phyloP scores from a whole-genome alignment of 2,113 vertebrate species.

The Odocoileus virginianus region DNA sequence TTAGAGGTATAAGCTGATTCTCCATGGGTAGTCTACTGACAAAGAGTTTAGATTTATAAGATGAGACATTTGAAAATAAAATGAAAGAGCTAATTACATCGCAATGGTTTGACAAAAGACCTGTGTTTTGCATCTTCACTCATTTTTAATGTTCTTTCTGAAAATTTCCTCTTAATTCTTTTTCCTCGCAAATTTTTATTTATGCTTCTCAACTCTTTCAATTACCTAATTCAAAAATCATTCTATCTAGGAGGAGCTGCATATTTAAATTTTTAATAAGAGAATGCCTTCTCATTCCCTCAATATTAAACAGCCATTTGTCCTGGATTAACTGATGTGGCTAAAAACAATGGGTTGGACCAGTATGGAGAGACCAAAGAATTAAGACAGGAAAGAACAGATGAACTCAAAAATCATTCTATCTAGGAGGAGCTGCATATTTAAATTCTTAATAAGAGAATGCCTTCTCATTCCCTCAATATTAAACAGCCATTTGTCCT shows the following conservation, averaged over 20 bases:
- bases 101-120: neutral
- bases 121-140: neutral
- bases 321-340: neutral
- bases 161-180: neutral
- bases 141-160: neutral
- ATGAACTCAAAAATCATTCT: neutral
- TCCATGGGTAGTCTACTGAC: neutral
- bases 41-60: conserved; percentile 3
- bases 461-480: neutral
- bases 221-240: neutral
- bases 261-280: conserved; percentile 2
- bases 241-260: neutral
- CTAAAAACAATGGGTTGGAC: neutral
- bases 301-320: neutral
- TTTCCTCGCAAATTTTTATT: neutral
- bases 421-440: neutral
- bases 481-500: neutral
- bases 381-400: neutral
- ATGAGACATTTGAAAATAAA: conserved; percentile 10
- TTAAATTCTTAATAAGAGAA: conserved; percentile 18
- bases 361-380: neutral
- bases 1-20: neutral
- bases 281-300: neutral
- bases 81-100: neutral
- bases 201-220: neutral